Base-by-base conservation (phyloP, 2,888 invertebrate species). In the Physocephala rufipes region DNA sequence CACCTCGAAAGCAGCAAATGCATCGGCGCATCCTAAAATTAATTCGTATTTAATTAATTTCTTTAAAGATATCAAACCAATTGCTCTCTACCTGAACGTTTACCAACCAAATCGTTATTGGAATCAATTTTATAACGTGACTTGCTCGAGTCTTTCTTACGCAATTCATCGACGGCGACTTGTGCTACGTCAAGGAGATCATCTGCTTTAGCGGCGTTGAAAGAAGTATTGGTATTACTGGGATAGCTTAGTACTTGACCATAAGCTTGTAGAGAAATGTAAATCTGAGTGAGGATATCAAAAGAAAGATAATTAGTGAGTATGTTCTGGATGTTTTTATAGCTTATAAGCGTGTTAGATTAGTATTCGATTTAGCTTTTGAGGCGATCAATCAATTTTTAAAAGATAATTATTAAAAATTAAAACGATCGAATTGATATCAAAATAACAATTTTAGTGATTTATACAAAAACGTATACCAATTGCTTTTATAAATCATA, bases 1-100 rank as follows among this genome's bases (percentile, higher is more conserved):
- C 15, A 90, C 90, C 58, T 89, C 88, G 0, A 93, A 93, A 83
- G 96, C 94, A 2, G 95, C 96, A 93, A 95, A 97, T 81, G 96
- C 95, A 80, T 94, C 94, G 0, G 94, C 91, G 13, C 93, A 93
- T 2, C 95, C 95, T 74, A 90, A 55, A 58, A 47, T 21, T 36
- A 4, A 36, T 36, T 36, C 4, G 5, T 36, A 36, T 7, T 36
- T 36, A 36, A 9, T 36, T 4, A 36, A 7, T 36, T 36, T 36
- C 36, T 36, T 36, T 9, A 36, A 36, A 7, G 4, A 4, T 36
- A 36, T 7, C 5, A 36, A 36, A 36, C 36, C 36, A 36, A 36
- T 13, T 21, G n/a, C 5, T 30, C 70, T 73, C 64, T 77, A 85
- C 85, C 85, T n/a, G 84, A 83, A 73, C 82, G 81, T 70, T 78